Base-by-base conservation (phyloP, 2,888 invertebrate genomes). In the Conchocele bisecta region DNA sequence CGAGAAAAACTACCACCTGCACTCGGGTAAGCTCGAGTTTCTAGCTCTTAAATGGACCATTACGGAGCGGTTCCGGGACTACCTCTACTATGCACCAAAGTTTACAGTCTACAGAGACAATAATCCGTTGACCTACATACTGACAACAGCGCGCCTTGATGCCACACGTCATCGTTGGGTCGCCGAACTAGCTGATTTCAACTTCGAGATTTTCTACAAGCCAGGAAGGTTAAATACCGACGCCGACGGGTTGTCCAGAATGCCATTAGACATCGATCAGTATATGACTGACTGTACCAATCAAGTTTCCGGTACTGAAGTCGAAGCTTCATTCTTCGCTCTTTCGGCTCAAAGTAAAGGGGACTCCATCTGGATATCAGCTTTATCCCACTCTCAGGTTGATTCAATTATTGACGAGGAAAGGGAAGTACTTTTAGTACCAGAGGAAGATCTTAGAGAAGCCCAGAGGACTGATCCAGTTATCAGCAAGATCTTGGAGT, bases 1-100 rank as follows among this genome's bases (percentile, higher is more conserved):
- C 13, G 81, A 84, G 37, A 60, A 61, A 28, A 79, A 72, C 28
- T 84, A 83, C 29, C 61, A 74, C 37, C 37, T 64, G 20, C 77
- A 74, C 20, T 76, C 68, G 13, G 65, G 72, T 7, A 76, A 73
- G 37, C 39, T 73, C 15, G 72, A 76, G 44, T 69, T 78, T 28
- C 35, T 73, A n/a, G 69, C 69, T 9, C 39, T 73, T 4, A 53
- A 54, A 41, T 76, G 69, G 72, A 54, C 63, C 9, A 46, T 74
- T 9, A 37, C 57, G 2, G 77, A 77, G 1, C 24, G 67, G 0
- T 77, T 77, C 31, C 13, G 71, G 9, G 73, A 77, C 46, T 74
- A 67, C 41, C 42, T 77, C 6, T 74, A 67, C 37, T 70, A 77
- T 42, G 39, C 63, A 4, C 59, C 61, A 13, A 17, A 57, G 11